Conservation (phyloP, 2,113 vertebrate genomes). For the Dipodomys spectabilis region DNA sequence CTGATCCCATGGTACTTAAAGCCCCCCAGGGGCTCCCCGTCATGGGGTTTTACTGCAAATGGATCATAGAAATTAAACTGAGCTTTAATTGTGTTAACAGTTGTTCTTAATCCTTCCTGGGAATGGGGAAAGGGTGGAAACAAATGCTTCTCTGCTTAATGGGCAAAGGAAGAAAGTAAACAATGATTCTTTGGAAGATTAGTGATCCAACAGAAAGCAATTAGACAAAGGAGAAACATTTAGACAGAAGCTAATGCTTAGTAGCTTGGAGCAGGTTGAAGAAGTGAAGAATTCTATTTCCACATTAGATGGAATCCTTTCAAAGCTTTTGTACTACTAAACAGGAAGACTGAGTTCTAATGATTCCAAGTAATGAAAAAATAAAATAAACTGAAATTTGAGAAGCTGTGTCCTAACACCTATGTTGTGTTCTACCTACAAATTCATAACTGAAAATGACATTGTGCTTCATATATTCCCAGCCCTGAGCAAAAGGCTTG, state of each 20-base stretch:
- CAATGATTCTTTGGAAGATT: constrained; percentile 69
- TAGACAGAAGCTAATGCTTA: constrained; percentile 50
- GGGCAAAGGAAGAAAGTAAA: constrained; percentile 57
- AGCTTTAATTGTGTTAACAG: constrained; percentile 72
- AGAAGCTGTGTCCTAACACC: neutral
- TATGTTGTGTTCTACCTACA: neutral
- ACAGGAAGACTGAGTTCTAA: constrained; percentile 26
- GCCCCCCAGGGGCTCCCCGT: neutral
- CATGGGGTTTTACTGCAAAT: constrained; percentile 58
- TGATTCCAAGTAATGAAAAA: neutral
- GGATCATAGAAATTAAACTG: constrained; percentile 67
- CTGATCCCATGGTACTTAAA: neutral
- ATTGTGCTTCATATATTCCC: neutral
- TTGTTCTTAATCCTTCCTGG: constrained; percentile 62
- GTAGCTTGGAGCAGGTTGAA: constrained; percentile 5
- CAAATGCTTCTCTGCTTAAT: constrained; percentile 60
- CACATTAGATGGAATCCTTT: constrained; percentile 38
- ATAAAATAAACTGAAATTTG: neutral
- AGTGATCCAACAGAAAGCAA: constrained; percentile 65
- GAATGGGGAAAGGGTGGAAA: constrained; percentile 10
- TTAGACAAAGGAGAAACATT: constrained; percentile 54
- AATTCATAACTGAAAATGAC: neutral
- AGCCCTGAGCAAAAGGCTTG: neutral
- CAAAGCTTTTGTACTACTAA: neutral
- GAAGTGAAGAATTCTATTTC: constrained; percentile 52